These are phyloP conservation scores for Crax fasciolata DNA, from an alignment of 2,797 vertebrate species.

Conservation along the genomic window DNA sequence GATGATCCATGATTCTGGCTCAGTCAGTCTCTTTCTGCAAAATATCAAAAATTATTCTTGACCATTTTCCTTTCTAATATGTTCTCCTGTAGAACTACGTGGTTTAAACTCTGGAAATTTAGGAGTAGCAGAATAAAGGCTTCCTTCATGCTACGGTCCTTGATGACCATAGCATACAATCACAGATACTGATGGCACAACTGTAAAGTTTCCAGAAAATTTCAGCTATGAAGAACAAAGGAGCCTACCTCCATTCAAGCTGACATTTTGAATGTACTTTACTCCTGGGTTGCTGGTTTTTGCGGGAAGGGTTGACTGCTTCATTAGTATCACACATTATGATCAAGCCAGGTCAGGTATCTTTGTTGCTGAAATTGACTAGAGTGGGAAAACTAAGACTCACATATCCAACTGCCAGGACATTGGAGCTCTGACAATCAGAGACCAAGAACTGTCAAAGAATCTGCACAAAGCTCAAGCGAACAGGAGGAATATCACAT, in stretches of 20 bases:
- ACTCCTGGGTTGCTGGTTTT: background rate
- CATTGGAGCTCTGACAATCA: background rate
- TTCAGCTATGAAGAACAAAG: background rate
- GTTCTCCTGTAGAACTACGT: background rate
- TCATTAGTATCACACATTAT: background rate
- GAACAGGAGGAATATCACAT: background rate
- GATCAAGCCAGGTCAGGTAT: background rate
- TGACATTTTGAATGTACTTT: background rate
- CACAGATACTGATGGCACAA: background rate
- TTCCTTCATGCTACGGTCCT: background rate
- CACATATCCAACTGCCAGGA: background rate
- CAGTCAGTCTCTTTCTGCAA: background rate
- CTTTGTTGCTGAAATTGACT: background rate
- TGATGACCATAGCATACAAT: background rate
- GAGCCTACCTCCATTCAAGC: background rate
- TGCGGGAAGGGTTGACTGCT: background rate
- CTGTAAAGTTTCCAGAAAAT: background rate
- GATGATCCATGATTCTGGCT: background rate
- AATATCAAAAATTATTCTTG: background rate
- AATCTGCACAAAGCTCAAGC: background rate
- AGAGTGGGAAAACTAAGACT: background rate
- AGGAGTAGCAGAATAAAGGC: background rate
- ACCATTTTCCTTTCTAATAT: background rate
- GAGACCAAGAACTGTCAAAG: background rate
- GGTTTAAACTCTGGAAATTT: background rate